phyloP scores from a whole-genome alignment of 2,113 vertebrate genomes.

The Stigmatopora argus region DNA sequence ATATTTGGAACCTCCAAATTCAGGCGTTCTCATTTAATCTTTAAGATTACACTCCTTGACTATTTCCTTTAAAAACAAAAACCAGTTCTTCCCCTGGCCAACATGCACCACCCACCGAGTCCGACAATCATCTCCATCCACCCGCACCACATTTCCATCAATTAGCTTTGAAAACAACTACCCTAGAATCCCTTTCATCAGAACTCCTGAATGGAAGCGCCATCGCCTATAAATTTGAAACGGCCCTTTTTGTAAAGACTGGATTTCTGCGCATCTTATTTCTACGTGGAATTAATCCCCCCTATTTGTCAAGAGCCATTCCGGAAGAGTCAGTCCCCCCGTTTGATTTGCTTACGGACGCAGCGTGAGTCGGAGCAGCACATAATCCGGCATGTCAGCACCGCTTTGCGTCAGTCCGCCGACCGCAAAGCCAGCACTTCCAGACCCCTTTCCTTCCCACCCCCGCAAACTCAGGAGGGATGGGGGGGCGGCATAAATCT shows the following conservation, averaged over 20 bases:
- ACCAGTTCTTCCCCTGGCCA: too few species aligned
- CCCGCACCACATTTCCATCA: too few species aligned
- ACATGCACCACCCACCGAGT: too few species aligned
- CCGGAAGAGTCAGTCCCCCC: background rate
- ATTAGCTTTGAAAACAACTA: too few species aligned
- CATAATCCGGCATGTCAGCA: slow-evolving; percentile 42
- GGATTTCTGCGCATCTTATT: background rate
- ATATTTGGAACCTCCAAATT: too few species aligned
- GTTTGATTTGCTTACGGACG: slow-evolving; percentile 25
- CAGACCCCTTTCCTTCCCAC: background rate
- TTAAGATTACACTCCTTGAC: too few species aligned
- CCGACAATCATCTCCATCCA: too few species aligned
- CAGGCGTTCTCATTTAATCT: too few species aligned
- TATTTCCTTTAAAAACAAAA: too few species aligned
- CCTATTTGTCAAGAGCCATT: background rate
- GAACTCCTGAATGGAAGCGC: too few species aligned
- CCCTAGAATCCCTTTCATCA: too few species aligned
- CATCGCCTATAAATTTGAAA: too few species aligned
- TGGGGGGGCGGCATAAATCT: background rate
- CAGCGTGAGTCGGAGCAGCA: slow-evolving; percentile 18
- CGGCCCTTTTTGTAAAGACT: background rate
- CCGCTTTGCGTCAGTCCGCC: slow-evolving; percentile 34
- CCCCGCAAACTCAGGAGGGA: slow-evolving; percentile 9
- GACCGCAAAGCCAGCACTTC: slow-evolving; percentile 32
- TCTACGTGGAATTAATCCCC: background rate